These are phyloP conservation scores for Hestina assimilis DNA, from an alignment of 1,140 invertebrate genomes.

Conservation along the genomic window DNA sequence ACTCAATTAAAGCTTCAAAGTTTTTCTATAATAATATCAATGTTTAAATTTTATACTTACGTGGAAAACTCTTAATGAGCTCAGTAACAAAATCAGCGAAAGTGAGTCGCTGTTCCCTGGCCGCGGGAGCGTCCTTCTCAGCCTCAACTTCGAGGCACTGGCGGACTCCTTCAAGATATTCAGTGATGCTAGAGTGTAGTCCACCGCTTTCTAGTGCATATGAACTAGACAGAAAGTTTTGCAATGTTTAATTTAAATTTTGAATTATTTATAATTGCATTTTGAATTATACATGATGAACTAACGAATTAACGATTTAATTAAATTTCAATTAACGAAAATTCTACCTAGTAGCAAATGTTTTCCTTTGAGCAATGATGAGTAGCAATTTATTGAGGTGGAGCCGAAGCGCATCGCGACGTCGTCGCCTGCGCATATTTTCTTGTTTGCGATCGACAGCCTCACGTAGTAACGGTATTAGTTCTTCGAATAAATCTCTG, in stretches of 20 bases:
- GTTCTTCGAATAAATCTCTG: constrained; percentile 97
- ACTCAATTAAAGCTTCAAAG: no score
- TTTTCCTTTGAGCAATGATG: constrained; percentile 94
- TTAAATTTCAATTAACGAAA: constrained; percentile 1
- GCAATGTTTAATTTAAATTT: neutral
- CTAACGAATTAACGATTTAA: no score
- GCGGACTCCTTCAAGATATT: constrained; percentile 96
- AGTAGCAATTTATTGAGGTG: constrained; percentile 95
- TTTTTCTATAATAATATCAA: constrained; percentile 31
- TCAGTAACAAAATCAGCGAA: constrained; percentile 97
- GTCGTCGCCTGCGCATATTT: constrained; percentile 92
- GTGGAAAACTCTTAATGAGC: constrained; percentile 94
- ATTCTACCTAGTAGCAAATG: constrained; percentile 90
- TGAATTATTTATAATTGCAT: no score
- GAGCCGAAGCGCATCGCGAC: constrained; percentile 94
- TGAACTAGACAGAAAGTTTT: constrained; percentile 77
- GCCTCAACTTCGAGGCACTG: constrained; percentile 94
- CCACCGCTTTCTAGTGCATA: constrained; percentile 89
- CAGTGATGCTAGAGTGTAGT: constrained; percentile 92
- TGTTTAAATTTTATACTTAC: no score
- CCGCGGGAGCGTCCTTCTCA: constrained; percentile 89
- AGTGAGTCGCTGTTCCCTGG: constrained; percentile 92
- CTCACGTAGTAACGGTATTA: constrained; percentile 94
- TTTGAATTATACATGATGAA: no score
- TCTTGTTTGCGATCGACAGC: constrained; percentile 99